A percentile compares a stretch with the other conserved stretches of the same genome.
Evolutionary conservation across 2,113 vertebrate genomes (phyloP).

Genomic region (Ceyx melanurus): DNA sequence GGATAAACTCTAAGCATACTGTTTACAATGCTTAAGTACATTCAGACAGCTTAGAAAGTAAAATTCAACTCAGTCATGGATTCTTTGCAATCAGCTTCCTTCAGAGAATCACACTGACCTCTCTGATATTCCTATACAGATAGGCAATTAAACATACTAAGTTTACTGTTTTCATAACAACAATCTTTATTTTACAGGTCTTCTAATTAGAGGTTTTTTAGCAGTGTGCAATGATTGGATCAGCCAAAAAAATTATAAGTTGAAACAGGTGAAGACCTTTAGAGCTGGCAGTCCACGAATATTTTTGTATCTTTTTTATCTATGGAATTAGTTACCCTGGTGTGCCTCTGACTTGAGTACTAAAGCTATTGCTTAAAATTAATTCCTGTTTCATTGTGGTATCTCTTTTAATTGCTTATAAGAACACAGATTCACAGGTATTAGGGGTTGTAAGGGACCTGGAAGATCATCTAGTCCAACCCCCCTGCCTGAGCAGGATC

Average conservation of each 20-base stretch:
- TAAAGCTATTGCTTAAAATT: not conserved
- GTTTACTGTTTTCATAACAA: not conserved
- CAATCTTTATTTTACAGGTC: not conserved
- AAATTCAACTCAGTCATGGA: not conserved
- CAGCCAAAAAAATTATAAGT: not conserved
- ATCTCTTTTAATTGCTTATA: not conserved
- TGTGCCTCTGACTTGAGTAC: not conserved
- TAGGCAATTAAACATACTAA: not conserved
- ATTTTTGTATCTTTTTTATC: not conserved
- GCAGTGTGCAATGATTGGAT: not conserved
- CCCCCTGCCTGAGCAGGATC: too few relatives aligned
- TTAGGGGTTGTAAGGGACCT: too few relatives aligned
- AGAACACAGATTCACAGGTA: not conserved
- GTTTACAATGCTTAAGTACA: not conserved
- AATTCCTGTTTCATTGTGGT: not conserved
- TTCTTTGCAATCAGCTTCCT: not conserved
- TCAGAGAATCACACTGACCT: not conserved
- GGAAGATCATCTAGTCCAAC: too few relatives aligned
- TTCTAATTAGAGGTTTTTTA: not conserved
- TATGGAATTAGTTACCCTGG: not conserved
- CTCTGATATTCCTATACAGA: not conserved
- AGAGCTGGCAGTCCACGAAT: not conserved
- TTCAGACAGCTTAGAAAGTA: not conserved
- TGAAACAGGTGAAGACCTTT: not conserved
- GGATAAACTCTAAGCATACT: not conserved